A percentile compares a stretch with the other conserved stretches of the same genome.
Evolutionary conservation across 1,140 invertebrate genomes (phyloP).

Genomic region (Argopecten irradians): DNA sequence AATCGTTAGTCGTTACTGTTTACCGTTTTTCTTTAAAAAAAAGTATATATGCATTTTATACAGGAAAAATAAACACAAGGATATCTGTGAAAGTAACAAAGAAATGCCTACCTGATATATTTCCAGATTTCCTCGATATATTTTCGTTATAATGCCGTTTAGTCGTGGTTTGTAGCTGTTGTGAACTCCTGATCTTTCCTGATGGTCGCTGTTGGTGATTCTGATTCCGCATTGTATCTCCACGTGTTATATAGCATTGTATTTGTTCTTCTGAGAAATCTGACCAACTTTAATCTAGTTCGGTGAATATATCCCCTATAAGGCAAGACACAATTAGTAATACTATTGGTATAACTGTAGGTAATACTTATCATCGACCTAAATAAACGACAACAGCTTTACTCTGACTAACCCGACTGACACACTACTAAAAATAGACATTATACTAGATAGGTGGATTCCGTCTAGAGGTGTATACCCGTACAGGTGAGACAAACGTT

Average conservation of each 20-base stretch:
- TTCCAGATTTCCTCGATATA: too few species aligned
- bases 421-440: background rate
- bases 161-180: too few species aligned
- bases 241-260: background rate
- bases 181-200: background rate
- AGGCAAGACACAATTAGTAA: background rate
- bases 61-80: too few species aligned
- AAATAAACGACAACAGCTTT: background rate
- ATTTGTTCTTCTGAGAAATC: background rate
- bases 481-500: background rate
- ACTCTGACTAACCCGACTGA: background rate
- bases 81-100: too few species aligned
- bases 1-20: too few species aligned
- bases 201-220: background rate
- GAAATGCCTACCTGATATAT: too few species aligned
- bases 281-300: background rate
- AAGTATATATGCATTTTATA: too few species aligned
- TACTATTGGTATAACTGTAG: background rate
- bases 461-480: background rate
- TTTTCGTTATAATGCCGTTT: background rate
- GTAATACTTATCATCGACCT: background rate
- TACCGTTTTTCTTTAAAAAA: too few species aligned
- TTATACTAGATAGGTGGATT: background rate
- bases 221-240: background rate
- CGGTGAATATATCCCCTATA: constrained; percentile 1